Base-by-base conservation (phyloP, 35 echinoderm and acorn worm genomes). In the Hemicentrotus pulcherrimus region DNA sequence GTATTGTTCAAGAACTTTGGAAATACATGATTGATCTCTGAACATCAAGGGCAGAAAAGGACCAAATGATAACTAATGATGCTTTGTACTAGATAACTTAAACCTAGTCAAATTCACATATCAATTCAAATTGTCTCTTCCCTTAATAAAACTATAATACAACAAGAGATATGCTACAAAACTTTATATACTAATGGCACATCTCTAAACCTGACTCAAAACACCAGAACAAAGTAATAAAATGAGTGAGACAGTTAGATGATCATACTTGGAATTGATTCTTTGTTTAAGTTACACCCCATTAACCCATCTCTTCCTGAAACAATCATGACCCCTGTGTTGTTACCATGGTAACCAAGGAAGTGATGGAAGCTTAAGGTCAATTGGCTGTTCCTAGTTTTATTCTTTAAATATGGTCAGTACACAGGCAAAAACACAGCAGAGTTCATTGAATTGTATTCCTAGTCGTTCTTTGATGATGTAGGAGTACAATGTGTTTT, bases 301-400 rank as follows among this genome's bases (percentile, higher is more conserved):
- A 78, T 78, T 78, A 78, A 78, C 65, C 65, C 65, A 22, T 78
- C 28, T 78, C 65, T 78, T 78, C 65, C 65, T 78, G 65, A 78
- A 78, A 78, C 65, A 8, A 7, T 78, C 65, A 78, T 78, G 65
- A 78, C 65, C 65, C 65, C 65, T 78, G 65, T 78, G 28, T 28
- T 78, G 65, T 28, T 28, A n/a, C 65, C 65, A 78, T 78, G 28
- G 65, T 24, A 78, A 78, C 65, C 65, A 28, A 78, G 65, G 65
- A 78, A 78, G 24, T 78, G 65, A 78, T 78, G 65, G 65, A 78
- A 78, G 65, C 65, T 28, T n/a, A 78, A 78, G 65, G 65, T 78
- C 65, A 78, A 78, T 78, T 78, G 65, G n/a, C 65, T 78, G 65
- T 78, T 78, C 65, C 65, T 78, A 78, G 65, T 78, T 78, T 28